Percentiles rank a stretch among this genome's conserved stretches.
Evolutionary conservation across 2,113 vertebrate species (phyloP).

Genomic region (Ailuropoda melanoleuca): DNA sequence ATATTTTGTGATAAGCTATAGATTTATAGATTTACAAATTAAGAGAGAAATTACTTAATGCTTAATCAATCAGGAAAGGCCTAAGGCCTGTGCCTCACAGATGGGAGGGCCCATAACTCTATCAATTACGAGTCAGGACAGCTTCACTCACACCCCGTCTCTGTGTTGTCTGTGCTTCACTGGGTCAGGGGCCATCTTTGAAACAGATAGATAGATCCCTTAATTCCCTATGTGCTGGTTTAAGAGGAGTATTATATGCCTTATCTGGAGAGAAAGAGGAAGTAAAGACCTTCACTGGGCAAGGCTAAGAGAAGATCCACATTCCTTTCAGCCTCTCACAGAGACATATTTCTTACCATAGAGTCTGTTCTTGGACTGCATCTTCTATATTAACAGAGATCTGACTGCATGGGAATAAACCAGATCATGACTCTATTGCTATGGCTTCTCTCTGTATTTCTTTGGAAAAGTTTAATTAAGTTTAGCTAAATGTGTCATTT

Average conservation of each 20-base stretch:
- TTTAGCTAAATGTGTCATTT: neutral
- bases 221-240: neutral
- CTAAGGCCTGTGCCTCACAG: neutral
- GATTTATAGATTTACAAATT: neutral
- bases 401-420: neutral
- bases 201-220: neutral
- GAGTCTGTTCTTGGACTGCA: neutral
- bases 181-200: neutral
- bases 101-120: neutral
- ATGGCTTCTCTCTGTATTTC: constrained; percentile 8
- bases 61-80: neutral
- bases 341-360: neutral
- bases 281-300: neutral
- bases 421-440: neutral
- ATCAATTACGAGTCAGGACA: neutral
- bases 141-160: neutral
- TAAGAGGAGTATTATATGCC: neutral
- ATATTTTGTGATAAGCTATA: neutral
- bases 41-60: neutral
- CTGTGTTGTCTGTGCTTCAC: neutral
- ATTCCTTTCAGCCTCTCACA: neutral
- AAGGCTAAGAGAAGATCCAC: neutral
- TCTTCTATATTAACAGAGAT: neutral
- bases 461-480: neutral
- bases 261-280: neutral